Evolutionary conservation across 2,113 vertebrate genomes (phyloP), one percentile per base, ranked within the genome.

Genomic region (Clinocottus analis): DNA sequence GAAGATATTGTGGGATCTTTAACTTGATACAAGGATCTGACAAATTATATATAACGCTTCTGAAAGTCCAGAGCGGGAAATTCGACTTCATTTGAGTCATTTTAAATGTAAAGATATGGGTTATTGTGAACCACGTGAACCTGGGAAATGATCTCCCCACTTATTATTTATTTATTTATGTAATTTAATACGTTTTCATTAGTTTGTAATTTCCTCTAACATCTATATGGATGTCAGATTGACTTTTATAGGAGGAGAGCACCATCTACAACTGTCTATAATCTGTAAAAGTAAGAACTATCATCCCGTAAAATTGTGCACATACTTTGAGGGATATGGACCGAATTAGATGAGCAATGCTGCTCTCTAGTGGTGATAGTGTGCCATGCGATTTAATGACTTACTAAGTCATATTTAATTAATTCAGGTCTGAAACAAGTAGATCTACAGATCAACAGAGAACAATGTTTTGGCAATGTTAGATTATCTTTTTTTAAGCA

Each of bases 281-380:
- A 64, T 56, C 12, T 59, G 12, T 25, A 27, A 2, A 62, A 64
- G 2, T 58, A 9, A 67, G 29, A 21, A 56, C 35, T 16, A 58
- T 67, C 7, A 31, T 4, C 27, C 14, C 35, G 35, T 41, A 39
- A 33, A 35, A 59, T 16, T 58, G 29, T 35, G 19, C 4, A 51
- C 23, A 7, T 25, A 5, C 3, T 53, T 13, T 23, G 49, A 41
- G 23, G 7, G 19, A 59, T 39, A 23, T 2, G 7, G 8, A 66
- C 19, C 7, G 11, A 17, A 80, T 82, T 4, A 72, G 16, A 81
- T 82, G 47, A 78, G 10, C 81, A 89, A 87, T 19, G 23, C 63
- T 90, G 91, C 88, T 0, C 83, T 82, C 91, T 87, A 84, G 88
- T 91, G 91, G 80, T 23, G 7, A 80, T 5, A 25, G 0, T 49